Conservation (phyloP, 1,140 invertebrate genomes). For the Bombus waltoni region DNA sequence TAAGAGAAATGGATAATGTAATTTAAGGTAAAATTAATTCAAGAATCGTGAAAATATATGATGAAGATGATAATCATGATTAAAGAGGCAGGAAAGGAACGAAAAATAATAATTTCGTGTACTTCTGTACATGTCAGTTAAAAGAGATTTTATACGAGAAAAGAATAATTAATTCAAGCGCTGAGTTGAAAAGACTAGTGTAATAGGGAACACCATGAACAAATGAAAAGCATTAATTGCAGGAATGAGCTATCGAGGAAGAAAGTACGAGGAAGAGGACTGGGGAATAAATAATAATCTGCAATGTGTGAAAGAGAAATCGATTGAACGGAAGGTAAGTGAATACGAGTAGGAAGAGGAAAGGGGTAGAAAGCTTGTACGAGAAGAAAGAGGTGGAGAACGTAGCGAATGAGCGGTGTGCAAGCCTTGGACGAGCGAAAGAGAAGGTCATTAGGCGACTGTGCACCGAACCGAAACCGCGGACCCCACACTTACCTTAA, state of each 20-base stretch:
- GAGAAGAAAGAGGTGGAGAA: not conserved
- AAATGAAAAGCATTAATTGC: conserved; percentile 23
- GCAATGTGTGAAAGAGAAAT: conserved; percentile 45
- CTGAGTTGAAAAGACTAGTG: not conserved
- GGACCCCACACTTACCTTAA: conserved; percentile 80
- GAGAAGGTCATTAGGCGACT: conserved; percentile 72
- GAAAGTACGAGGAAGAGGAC: conserved; percentile 21
- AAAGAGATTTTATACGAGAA: not conserved
- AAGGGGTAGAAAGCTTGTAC: conserved; percentile 36
- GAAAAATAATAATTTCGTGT: not conserved
- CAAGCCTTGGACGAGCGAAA: conserved; percentile 39
- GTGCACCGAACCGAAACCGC: conserved; percentile 63
- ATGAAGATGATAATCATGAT: too few species aligned
- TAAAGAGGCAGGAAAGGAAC: not conserved
- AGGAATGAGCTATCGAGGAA: conserved; percentile 6
- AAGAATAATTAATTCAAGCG: conserved; percentile 9
- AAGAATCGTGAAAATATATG: too few species aligned
- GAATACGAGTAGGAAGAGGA: conserved; percentile 53
- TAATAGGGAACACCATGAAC: not conserved
- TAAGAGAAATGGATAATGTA: not conserved
- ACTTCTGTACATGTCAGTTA: not conserved
- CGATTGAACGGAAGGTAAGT: conserved; percentile 25
- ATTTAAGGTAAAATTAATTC: not conserved
- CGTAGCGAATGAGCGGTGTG: not conserved
- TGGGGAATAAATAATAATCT: conserved; percentile 33